Conservation (phyloP, 2,113 vertebrate genomes). For the Pollimyrus isidori region DNA sequence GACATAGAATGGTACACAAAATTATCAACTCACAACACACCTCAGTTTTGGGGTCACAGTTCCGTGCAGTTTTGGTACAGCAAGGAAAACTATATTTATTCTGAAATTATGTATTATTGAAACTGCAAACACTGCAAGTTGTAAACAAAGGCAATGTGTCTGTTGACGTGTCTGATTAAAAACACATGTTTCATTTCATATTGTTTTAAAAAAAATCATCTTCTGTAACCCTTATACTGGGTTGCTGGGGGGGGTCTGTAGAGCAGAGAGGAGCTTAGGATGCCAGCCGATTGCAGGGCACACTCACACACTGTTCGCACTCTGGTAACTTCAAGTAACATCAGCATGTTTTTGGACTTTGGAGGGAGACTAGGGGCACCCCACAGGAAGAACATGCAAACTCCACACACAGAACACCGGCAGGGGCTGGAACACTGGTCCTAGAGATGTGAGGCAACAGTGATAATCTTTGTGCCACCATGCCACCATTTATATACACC, state of each 20-base stretch:
- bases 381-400: not conserved
- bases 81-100: not conserved
- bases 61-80: not conserved
- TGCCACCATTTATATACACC: too few relatives aligned
- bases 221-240: not conserved
- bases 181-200: not conserved
- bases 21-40: not conserved
- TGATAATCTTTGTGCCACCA: not conserved
- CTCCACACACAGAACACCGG: not conserved
- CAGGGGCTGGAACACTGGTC: not conserved
- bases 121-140: not conserved
- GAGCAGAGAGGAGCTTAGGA: not conserved
- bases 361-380: not conserved
- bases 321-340: too few relatives aligned
- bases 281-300: not conserved
- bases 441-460: not conserved
- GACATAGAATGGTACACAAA: not conserved
- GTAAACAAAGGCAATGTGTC: not conserved
- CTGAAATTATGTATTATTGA: not conserved
- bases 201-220: not conserved
- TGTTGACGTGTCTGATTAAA: not conserved
- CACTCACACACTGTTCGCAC: too few relatives aligned
- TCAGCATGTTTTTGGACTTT: too few relatives aligned
- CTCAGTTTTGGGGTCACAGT: not conserved
- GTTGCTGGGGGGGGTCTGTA: not conserved